Base-by-base conservation (phyloP, 1,140 invertebrate genomes). In the Melanaphis sacchari region DNA sequence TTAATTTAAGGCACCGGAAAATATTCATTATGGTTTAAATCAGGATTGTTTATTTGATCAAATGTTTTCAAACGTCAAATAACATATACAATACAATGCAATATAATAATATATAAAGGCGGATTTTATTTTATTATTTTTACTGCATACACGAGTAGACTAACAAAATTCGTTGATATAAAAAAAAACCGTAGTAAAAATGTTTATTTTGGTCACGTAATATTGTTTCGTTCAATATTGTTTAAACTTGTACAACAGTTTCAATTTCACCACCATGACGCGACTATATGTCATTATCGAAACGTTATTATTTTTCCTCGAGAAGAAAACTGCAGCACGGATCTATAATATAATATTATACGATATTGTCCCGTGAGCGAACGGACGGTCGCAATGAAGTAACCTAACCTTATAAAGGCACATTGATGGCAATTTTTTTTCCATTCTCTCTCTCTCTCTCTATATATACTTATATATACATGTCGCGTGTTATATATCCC, bases 171-270 rank as follows among this genome's bases (percentile, higher is more conserved):
- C 22, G n/a, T 54, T 89, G 59, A 18, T 36, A 76, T 52, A 87
- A 90, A 90, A 90, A 66, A 90, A 59, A 59, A 41, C 26, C 38
- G 52, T 59, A 66, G 26, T 38, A 38, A 90, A 24, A 59, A 90
- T 66, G 43, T 90, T 90, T 59, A 66, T 90, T 66, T 90, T 21
- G 31, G 89, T 90, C 52, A 90, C 52, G 89, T 90, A 66, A 66
- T 90, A 90, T n/a, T 40, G 21, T 59, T 90, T 66, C n/a, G 52
- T 90, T 90, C 66, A 66, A 90, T 66, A 90, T 59, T 90, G 89
- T 90, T 90, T 66, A 66, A 76, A 76, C 59, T 54, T 59, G 52
- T 90, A 26, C 36, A 90, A 90, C 43, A 52, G 52, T 89, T 89
- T 24, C n/a, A 49, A 38, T 89, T 41, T 22, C 21, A 38, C n/a